Evolutionary conservation across 1,140 invertebrate genomes (phyloP).

Genomic region (Caenorhabditis latens): DNA sequence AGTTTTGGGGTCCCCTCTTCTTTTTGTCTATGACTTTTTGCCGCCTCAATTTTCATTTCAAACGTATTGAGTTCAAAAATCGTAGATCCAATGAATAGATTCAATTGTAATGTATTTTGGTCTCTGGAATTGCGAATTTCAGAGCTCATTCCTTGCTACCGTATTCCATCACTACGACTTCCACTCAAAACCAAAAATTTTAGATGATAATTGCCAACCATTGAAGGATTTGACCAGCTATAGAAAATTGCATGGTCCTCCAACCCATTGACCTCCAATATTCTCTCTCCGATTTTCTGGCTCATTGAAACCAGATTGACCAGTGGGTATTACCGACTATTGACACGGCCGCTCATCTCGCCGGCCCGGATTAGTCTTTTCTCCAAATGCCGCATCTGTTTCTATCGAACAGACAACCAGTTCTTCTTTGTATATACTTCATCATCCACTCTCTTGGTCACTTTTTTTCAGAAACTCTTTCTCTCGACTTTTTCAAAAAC

Average conservation of each 20-base stretch:
- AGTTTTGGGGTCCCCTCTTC: not conserved
- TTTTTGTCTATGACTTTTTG: constrained; percentile 5
- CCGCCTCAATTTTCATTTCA: not conserved
- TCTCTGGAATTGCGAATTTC: too few species aligned
- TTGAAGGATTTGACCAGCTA: not conserved
- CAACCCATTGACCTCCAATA: constrained; percentile 10
- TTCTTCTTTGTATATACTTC: not conserved
- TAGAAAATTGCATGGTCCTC: not conserved
- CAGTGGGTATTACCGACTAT: constrained; percentile 4
- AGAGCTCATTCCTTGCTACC: too few species aligned
- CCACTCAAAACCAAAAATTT: too few species aligned
- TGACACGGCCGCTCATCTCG: not conserved
- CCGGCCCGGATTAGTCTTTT: not conserved
- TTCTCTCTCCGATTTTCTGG: constrained; percentile 9
- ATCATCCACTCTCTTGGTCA: not conserved
- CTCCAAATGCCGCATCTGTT: constrained; percentile 40
- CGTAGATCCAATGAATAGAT: too few species aligned
- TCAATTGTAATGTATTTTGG: too few species aligned
- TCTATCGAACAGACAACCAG: constrained; percentile 6
- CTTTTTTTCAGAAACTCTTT: not conserved
- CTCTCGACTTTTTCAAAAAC: constrained; percentile 4
- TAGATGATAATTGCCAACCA: too few species aligned
- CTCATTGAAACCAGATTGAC: constrained; percentile 33
- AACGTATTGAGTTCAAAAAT: not conserved
- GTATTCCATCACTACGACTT: too few species aligned